Evolutionary conservation across 2,797 vertebrate species (phyloP), one percentile per base, ranked within the genome.

Genomic region (Aulostomus chinensis): DNA sequence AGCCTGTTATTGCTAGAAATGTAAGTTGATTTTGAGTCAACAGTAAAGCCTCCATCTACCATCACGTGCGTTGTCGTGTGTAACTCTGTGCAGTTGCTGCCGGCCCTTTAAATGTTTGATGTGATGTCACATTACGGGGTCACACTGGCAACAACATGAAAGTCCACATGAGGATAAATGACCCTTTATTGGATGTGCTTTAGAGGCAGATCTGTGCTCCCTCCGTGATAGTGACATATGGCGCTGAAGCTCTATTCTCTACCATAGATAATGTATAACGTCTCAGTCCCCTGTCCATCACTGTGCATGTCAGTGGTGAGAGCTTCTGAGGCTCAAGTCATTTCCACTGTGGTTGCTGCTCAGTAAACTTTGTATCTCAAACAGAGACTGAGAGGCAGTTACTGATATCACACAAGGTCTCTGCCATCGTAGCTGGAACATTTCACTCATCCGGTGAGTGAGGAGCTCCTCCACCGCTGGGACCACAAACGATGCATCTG

Each of bases 221-320:
- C 12, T 13, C 11, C 28, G 34, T 40, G 8, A 3, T 18, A 12
- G 49, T n/a, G 15, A 15, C 65, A 77, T 62, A 50, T 68, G 55
- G 39, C 33, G 22, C 56, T 30, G 10, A 43, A 46, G 31, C 36
- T 28, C 24, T n/a, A 29, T 25, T 47, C 14, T 41, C 24, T 57
- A 20, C 2, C 3, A 11, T 67, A 33, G 53, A 70, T 70, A 52
- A 76, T 60, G 38, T 15, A 50, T 28, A 35, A 13, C 22, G 13
- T 38, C 22, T 54, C n/a, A 25, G 11, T 18, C 29, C 38, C n/a
- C n/a, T n/a, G n/a, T n/a, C n/a, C 38, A 35, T 67, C 46, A 26
- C 21, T 50, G 12, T 7, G 2, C n/a, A n/a, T 32, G 38, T 36
- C 29, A 50, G 20, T 2, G 0, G 13, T 10, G 31, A 33, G 53